These are phyloP conservation scores for human DNA, from an alignment of 2,113 vertebrate species.

Conservation along the genomic window DNA sequence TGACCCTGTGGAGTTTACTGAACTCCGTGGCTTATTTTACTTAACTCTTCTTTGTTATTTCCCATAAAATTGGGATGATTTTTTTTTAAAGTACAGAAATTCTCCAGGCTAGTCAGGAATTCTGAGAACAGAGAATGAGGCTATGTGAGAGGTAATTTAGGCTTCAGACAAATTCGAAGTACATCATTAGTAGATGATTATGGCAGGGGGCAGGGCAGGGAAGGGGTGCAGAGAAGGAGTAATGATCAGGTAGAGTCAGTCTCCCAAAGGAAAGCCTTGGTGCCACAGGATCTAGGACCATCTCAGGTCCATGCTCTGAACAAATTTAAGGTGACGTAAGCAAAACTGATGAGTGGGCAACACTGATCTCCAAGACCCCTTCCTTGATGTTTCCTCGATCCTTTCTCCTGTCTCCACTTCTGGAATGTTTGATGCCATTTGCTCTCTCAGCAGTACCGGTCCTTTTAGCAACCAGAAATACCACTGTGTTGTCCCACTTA, in stretches of 20 bases:
- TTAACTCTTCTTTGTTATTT: slow-evolving; percentile 33
- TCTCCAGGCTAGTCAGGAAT: neutral
- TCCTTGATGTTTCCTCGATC: neutral
- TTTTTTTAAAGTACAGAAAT: neutral
- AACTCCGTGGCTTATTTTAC: neutral
- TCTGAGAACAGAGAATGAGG: neutral
- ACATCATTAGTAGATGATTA: neutral
- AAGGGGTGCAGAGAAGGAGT: too few species aligned
- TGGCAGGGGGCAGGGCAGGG: too few species aligned
- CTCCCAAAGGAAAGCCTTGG: neutral
- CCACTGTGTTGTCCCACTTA: too few species aligned
- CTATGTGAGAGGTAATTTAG: neutral
- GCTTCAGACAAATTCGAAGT: neutral
- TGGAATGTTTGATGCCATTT: rapidly evolving
- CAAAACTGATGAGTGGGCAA: neutral
- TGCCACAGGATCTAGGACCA: neutral
- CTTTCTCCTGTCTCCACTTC: neutral
- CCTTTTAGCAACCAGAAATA: neutral
- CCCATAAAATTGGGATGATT: neutral
- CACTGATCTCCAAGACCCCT: neutral
- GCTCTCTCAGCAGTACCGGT: neutral
- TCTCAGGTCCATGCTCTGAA: neutral
- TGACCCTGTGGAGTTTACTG: neutral
- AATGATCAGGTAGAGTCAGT: neutral
- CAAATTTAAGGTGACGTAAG: neutral